phyloP scores from a whole-genome alignment of 2,113 vertebrate genomes.

The Istiophorus platypterus region DNA sequence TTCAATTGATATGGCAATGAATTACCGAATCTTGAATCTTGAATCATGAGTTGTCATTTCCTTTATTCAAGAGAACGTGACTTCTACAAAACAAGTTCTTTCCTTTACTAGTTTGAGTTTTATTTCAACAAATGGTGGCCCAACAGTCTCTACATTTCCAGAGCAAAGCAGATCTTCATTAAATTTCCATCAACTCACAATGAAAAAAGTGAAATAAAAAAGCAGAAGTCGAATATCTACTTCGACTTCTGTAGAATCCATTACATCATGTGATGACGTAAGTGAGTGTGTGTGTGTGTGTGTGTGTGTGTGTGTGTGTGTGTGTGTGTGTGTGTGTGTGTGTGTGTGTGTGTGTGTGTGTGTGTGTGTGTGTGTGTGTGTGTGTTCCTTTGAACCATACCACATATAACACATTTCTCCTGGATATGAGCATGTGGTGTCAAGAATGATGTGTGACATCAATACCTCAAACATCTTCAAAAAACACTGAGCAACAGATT shows the following conservation, averaged over 20 bases:
- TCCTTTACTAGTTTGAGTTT: not conserved
- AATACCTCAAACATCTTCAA: not conserved
- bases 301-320: not conserved
- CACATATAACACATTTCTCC: not conserved
- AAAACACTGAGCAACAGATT: not conserved
- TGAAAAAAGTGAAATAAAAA: conserved; percentile 6
- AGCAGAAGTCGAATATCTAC: not conserved
- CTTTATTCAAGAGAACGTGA: conserved; percentile 2
- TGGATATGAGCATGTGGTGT: conserved; percentile 8
- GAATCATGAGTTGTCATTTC: conserved; percentile 1
- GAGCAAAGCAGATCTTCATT: conserved; percentile 9
- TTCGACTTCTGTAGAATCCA: not conserved
- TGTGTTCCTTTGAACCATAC: not conserved
- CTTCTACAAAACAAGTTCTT: conserved; percentile 17
- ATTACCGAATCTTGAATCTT: too few relatives aligned
- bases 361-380: not conserved
- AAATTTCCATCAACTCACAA: conserved; percentile 18
- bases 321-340: too few relatives aligned
- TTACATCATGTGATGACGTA: not conserved
- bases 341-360: not conserved
- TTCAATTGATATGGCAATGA: too few relatives aligned
- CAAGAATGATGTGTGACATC: not conserved
- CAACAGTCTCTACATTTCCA: not conserved
- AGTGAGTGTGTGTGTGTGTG: not conserved
- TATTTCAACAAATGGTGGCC: not conserved